Evolutionary conservation across 2,888 invertebrate species (phyloP).

Genomic region (Phaonia tiefii): DNA sequence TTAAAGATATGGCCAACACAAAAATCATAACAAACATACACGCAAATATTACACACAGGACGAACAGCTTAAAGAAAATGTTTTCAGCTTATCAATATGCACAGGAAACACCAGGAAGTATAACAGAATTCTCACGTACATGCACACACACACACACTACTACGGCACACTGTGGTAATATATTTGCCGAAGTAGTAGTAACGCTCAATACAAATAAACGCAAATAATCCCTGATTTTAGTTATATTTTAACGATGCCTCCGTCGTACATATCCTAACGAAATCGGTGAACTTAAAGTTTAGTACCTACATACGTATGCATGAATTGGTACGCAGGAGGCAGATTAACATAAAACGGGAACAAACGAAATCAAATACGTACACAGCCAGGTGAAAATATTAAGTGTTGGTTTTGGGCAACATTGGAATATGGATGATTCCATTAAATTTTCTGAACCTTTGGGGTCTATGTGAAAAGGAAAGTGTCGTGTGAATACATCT

Average conservation of each 20-base stretch:
- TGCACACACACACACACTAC: background rate
- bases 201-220: too few relatives aligned
- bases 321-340: background rate
- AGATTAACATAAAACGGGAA: constrained; percentile 20
- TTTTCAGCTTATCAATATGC: constrained; percentile 61
- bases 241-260: too few relatives aligned
- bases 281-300: too few relatives aligned
- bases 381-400: background rate
- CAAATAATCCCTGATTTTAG: too few relatives aligned
- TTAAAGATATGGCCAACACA: constrained; percentile 19
- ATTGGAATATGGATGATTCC: constrained; percentile 20
- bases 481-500: too few relatives aligned
- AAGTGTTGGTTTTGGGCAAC: background rate
- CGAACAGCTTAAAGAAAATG: constrained; percentile 9
- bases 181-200: too few relatives aligned
- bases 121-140: constrained; percentile 4
- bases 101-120: constrained; percentile 22
- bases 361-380: constrained; percentile 6
- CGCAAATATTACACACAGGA: background rate
- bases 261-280: too few relatives aligned
- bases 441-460: background rate
- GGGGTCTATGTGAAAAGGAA: too few relatives aligned
- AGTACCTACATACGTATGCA: too few relatives aligned
- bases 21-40: background rate
- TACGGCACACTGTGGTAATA: too few relatives aligned